phyloP scores from a whole-genome alignment of 2,888 invertebrate species.

The Chaetogeoica ovagalla region DNA sequence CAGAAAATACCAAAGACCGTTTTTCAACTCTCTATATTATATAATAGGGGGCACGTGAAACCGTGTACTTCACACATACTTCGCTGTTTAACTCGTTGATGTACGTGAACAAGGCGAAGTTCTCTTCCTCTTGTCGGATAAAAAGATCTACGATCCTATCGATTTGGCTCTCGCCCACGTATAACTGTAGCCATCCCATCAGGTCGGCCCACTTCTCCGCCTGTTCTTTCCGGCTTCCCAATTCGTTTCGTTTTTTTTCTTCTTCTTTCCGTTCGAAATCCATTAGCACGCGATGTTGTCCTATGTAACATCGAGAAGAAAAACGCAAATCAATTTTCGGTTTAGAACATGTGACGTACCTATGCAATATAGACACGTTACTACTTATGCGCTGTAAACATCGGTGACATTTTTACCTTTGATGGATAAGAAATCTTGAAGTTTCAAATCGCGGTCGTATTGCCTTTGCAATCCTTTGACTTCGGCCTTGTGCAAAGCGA shows the following conservation, averaged over 20 bases:
- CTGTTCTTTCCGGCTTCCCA: constrained; percentile 71
- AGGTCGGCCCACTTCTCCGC: constrained; percentile 76
- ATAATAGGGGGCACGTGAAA: not conserved
- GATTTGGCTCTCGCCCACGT: constrained; percentile 68
- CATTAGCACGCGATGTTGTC: constrained; percentile 75
- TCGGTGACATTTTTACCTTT: constrained; percentile 64
- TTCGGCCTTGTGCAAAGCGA: constrained; percentile 72
- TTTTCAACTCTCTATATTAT: not conserved
- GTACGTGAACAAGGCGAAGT: constrained; percentile 88
- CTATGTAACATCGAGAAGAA: constrained; percentile 58
- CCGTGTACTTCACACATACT: constrained; percentile 54
- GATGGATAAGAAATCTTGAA: constrained; percentile 81
- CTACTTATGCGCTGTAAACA: too few relatives aligned
- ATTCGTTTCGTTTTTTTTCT: constrained; percentile 70
- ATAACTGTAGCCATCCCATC: constrained; percentile 72
- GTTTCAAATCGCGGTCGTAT: constrained; percentile 80
- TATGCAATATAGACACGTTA: too few relatives aligned
- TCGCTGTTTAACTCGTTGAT: constrained; percentile 87
- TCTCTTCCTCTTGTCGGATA: constrained; percentile 83
- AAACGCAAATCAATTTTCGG: not conserved
- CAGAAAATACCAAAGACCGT: too few relatives aligned
- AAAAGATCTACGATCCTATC: constrained; percentile 71
- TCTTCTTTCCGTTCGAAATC: constrained; percentile 75
- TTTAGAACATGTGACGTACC: too few relatives aligned
- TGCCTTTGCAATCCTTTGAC: constrained; percentile 85